Conservation (phyloP, 2,888 invertebrate species). For the Agriotes lineatus region DNA sequence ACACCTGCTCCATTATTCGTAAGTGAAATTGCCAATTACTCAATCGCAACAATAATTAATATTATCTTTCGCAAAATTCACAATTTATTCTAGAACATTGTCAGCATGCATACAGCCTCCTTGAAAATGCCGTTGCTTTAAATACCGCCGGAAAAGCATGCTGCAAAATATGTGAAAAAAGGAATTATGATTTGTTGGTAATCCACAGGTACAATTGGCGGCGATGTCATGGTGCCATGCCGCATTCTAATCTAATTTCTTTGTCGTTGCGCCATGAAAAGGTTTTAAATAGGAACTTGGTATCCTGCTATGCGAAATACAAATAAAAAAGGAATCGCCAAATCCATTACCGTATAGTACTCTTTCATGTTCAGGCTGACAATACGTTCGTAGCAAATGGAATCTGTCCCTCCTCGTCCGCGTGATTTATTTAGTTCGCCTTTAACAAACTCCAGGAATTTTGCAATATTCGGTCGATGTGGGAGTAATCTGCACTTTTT, state of each 20-base stretch:
- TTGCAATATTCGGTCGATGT: slow-evolving; percentile 21
- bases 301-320: slow-evolving; percentile 24
- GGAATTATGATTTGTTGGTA: no score
- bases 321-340: slow-evolving; percentile 31
- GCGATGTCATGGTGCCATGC: neutral
- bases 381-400: slow-evolving; percentile 31
- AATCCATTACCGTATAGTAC: slow-evolving; percentile 40
- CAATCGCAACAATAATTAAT: neutral
- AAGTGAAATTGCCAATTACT: neutral
- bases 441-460: slow-evolving; percentile 18
- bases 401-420: slow-evolving; percentile 30
- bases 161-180: no score
- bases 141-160: no score
- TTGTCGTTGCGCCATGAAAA: slow-evolving; percentile 12
- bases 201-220: neutral
- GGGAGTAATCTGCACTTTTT: slow-evolving; percentile 7
- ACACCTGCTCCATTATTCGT: neutral
- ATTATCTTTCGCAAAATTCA: no score
- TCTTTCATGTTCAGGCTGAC: slow-evolving; percentile 34
- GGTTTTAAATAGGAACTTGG: slow-evolving; percentile 25
- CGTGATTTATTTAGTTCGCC: slow-evolving; percentile 27
- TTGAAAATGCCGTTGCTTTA: no score
- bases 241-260: slow-evolving; percentile 17
- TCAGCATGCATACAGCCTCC: no score
- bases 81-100: no score